These are phyloP conservation scores for Drosophila lutescens DNA, from an alignment of 2,888 invertebrate genomes.

Conservation along the genomic window DNA sequence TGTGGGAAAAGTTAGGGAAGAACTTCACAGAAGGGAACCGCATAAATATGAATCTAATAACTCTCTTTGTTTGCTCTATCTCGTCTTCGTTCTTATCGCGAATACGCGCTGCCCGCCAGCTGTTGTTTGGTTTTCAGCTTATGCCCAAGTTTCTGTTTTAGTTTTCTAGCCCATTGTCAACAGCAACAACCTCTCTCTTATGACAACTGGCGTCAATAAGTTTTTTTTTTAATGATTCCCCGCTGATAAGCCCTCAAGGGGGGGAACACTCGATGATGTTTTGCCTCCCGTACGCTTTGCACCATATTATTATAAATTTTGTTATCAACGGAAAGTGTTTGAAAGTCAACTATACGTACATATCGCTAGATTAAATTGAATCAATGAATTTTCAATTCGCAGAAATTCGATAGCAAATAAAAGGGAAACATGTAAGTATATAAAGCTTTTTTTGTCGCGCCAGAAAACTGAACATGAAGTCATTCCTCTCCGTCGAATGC, in stretches of 20 bases:
- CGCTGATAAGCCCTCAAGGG: conserved; percentile 54
- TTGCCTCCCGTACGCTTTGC: conserved; percentile 6
- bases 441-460: conserved; percentile 13
- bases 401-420: conserved; percentile 21
- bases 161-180: conserved; percentile 42
- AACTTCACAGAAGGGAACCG: conserved; percentile 24
- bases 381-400: conserved; percentile 37
- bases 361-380: conserved; percentile 25
- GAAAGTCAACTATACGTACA: conserved; percentile 5
- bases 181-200: conserved; percentile 8
- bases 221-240: conserved; percentile 37
- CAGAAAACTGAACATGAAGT: conserved; percentile 20
- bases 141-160: conserved; percentile 40
- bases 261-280: conserved; percentile 41
- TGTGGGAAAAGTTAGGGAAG: conserved; percentile 1
- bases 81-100: conserved; percentile 55
- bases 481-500: conserved; percentile 33
- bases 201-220: conserved; percentile 49
- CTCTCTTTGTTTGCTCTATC: conserved; percentile 52
- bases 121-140: conserved; percentile 25
- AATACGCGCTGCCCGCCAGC: conserved; percentile 6
- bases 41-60: conserved; percentile 63
- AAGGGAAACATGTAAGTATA: conserved; percentile 9
- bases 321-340: conserved; percentile 43
- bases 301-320: conserved; percentile 6